These are phyloP conservation scores for Aphelinus atriplicis DNA, from an alignment of 1,140 invertebrate genomes.

Conservation along the genomic window DNA sequence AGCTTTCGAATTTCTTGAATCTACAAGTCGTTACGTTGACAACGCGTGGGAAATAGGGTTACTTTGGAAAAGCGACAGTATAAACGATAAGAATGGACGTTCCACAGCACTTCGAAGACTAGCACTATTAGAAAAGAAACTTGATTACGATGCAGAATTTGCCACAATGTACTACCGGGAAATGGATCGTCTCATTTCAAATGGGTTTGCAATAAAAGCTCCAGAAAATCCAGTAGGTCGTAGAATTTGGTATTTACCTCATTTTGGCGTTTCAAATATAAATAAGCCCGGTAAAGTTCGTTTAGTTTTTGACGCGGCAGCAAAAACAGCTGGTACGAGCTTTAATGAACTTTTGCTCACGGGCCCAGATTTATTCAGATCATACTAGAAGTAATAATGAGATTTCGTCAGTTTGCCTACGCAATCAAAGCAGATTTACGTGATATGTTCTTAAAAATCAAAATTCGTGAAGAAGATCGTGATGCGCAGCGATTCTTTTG, in stretches of 20 bases:
- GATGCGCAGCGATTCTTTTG: too few relatives aligned
- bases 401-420: conserved; percentile 8
- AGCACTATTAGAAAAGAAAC: conserved; percentile 27
- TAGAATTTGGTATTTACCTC: neutral
- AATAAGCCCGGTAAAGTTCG: too few relatives aligned
- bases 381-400: neutral
- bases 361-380: neutral
- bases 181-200: neutral
- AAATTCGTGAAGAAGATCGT: too few relatives aligned
- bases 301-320: too few relatives aligned
- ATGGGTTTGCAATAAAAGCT: neutral
- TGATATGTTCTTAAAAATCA: too few relatives aligned
- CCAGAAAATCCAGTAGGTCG: too few relatives aligned
- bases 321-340: too few relatives aligned
- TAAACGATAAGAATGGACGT: conserved; percentile 10
- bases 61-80: conserved; percentile 22
- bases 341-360: too few relatives aligned
- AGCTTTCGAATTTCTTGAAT: neutral
- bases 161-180: conserved; percentile 15
- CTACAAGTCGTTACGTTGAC: neutral
- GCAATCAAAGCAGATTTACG: conserved; percentile 1
- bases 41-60: conserved; percentile 34
- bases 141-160: conserved; percentile 1
- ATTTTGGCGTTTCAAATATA: neutral
- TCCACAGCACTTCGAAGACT: conserved; percentile 1